These are phyloP conservation scores for Pampus argenteus DNA, from an alignment of 2,797 vertebrate species.

Conservation along the genomic window DNA sequence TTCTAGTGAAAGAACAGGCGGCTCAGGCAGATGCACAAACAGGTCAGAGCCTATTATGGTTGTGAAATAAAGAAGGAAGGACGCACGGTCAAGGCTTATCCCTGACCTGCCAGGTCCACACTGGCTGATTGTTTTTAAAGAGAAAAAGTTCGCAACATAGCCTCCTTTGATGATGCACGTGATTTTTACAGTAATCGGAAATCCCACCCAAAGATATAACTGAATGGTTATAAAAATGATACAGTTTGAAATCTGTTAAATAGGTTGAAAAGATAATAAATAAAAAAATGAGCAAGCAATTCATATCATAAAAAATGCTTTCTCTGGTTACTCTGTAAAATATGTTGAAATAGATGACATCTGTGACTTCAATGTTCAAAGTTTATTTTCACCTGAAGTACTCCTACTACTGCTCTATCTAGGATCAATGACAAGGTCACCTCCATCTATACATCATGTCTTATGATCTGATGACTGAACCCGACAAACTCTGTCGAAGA, in stretches of 20 bases:
- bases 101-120: constrained; percentile 17
- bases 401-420: neutral
- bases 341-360: neutral
- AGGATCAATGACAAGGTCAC: constrained; percentile 27
- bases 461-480: constrained; percentile 25
- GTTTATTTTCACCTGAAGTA: constrained; percentile 5
- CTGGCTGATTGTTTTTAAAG: constrained; percentile 7
- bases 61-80: constrained; percentile 64
- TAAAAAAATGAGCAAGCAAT: too few relatives aligned
- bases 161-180: neutral
- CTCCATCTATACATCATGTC: constrained; percentile 25
- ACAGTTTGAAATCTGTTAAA: neutral
- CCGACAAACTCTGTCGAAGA: constrained; percentile 9
- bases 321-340: neutral
- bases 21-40: constrained; percentile 61
- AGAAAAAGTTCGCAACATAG: neutral
- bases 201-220: neutral
- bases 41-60: constrained; percentile 50
- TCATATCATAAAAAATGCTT: too few relatives aligned
- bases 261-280: too few relatives aligned
- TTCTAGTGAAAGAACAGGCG: constrained; percentile 45
- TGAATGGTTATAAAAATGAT: neutral
- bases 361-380: neutral
- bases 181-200: neutral
- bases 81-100: neutral